Evolutionary conservation across 2,113 vertebrate species (phyloP).

Genomic region (Myanophis thanlyinensis): DNA sequence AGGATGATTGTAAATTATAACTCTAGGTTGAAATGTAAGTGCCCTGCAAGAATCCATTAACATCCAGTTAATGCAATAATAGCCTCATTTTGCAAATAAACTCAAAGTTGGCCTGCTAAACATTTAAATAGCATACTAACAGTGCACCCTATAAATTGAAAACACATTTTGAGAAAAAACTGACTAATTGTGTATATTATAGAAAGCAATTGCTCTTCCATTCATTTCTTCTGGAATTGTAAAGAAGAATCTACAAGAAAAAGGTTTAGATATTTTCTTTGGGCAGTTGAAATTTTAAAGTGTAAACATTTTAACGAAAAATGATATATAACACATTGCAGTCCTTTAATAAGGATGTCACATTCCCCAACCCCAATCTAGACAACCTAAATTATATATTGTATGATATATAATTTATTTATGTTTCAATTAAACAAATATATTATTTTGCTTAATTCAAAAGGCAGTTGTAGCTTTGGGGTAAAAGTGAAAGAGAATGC

Average conservation of each 20-base stretch:
- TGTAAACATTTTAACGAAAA: not conserved
- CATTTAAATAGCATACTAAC: not conserved
- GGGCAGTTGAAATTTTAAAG: not conserved
- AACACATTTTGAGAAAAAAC: not conserved
- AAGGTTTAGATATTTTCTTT: not conserved
- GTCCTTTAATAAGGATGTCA: not conserved
- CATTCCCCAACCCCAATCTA: not conserved
- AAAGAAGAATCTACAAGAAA: not conserved
- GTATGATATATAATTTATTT: not conserved
- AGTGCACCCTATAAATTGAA: not conserved
- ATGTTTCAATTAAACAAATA: not conserved
- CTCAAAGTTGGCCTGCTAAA: not conserved
- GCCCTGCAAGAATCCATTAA: not conserved
- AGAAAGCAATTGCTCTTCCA: not conserved
- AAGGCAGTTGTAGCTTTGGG: not conserved
- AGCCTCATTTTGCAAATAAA: not conserved
- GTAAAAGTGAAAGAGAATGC: not conserved
- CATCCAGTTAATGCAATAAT: accelerated
- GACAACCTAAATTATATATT: not conserved
- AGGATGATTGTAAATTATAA: conserved; percentile 46
- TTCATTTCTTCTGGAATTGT: not conserved
- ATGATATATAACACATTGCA: not conserved
- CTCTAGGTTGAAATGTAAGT: conserved; percentile 30
- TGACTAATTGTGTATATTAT: not conserved
- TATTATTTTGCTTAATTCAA: not conserved